Evolutionary conservation across 2,888 invertebrate species (phyloP).

Genomic region (Anthrax anthrax): DNA sequence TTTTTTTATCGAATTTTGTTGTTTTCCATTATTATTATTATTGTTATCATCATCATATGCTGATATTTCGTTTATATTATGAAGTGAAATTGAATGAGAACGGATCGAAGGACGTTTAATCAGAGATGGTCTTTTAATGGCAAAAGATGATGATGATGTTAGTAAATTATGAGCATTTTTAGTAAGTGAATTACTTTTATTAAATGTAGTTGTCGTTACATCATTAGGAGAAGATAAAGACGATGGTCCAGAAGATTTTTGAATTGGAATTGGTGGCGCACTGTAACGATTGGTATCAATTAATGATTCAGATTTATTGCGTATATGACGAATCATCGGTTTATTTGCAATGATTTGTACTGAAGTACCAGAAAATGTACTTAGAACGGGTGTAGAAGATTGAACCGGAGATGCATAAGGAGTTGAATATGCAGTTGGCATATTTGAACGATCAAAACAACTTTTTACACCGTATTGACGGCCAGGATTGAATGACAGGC

Average conservation of each 20-base stretch:
- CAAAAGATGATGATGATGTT: conserved; percentile 29
- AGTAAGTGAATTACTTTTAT: conserved; percentile 12
- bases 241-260: neutral
- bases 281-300: neutral
- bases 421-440: neutral
- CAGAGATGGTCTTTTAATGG: conserved; percentile 28
- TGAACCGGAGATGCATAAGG: neutral
- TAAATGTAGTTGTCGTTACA: conserved; percentile 12
- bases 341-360: neutral
- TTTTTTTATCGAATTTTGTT: neutral
- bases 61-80: conserved; percentile 24
- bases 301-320: conserved; percentile 10
- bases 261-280: neutral
- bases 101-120: conserved; percentile 17
- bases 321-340: conserved; percentile 7
- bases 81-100: conserved; percentile 25
- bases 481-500: neutral
- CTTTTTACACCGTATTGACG: neutral
- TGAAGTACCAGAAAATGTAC: neutral
- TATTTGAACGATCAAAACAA: neutral
- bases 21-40: neutral
- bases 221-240: conserved; percentile 8
- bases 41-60: conserved; percentile 11
- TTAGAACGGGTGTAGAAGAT: neutral
- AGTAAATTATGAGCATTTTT: conserved; percentile 10